These are phyloP conservation scores for Hypothenemus hampei DNA, from an alignment of 1,140 invertebrate species.

Conservation along the genomic window DNA sequence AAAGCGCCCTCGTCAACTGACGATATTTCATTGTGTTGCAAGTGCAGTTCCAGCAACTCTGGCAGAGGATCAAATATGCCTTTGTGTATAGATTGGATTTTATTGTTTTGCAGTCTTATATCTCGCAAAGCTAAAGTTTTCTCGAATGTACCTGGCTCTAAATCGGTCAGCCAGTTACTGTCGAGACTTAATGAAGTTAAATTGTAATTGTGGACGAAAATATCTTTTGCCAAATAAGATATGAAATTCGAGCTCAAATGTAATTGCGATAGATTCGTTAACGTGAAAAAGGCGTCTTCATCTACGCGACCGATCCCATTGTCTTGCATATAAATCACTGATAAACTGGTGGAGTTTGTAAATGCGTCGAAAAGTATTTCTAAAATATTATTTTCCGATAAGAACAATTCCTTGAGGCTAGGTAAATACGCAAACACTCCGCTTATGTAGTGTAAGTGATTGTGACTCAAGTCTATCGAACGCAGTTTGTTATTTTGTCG, in stretches of 20 bases:
- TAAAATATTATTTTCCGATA: slow-evolving; percentile 85
- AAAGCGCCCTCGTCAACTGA: slow-evolving; percentile 80
- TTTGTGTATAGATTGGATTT: slow-evolving; percentile 65
- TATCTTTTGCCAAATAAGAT: slow-evolving; percentile 63
- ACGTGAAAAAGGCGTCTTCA: slow-evolving; percentile 62
- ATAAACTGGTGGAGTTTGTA: slow-evolving; percentile 66
- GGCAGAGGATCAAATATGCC: slow-evolving; percentile 78
- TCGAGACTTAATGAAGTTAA: slow-evolving; percentile 82
- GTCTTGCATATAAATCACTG: slow-evolving; percentile 80
- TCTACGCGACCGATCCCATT: slow-evolving; percentile 79
- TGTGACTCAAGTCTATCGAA: slow-evolving; percentile 81
- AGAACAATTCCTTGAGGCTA: slow-evolving; percentile 72
- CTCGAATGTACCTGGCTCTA: slow-evolving; percentile 75
- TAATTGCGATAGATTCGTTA: slow-evolving; percentile 72
- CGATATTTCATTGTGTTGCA: slow-evolving; percentile 81
- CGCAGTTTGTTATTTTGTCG: slow-evolving; percentile 66
- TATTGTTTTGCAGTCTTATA: slow-evolving; percentile 83
- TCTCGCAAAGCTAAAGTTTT: slow-evolving; percentile 69
- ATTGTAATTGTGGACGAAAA: slow-evolving; percentile 69
- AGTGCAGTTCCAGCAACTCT: slow-evolving; percentile 73
- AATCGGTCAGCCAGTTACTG: slow-evolving; percentile 78
- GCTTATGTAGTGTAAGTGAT: slow-evolving; percentile 79
- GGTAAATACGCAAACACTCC: slow-evolving; percentile 77
- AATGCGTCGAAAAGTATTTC: slow-evolving; percentile 79
- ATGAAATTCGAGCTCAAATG: slow-evolving; percentile 86